Evolutionary conservation across 2,797 vertebrate species (phyloP), one percentile per base, ranked within the genome.

Genomic region (Arctocebus calabarensis): DNA sequence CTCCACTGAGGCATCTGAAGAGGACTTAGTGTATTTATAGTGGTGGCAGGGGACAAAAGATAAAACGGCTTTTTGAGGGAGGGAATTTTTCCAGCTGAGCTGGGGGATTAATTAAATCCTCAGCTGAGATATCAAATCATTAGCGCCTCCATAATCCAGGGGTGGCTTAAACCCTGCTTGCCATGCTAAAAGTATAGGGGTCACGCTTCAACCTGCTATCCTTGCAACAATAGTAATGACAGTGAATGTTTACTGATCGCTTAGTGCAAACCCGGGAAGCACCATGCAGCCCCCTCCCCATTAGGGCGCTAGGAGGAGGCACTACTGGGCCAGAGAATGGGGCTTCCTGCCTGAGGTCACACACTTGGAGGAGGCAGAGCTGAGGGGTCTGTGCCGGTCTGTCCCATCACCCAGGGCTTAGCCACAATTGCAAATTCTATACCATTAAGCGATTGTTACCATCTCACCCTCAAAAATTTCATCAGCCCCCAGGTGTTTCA

Each of bases 11-110:
- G 90, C 61, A 78, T 37, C 86, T 81, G 75, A 90, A 55, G 88
- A 93, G 37, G 68, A 70, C 9, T 93, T 57, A 61, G 14, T 37
- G 20, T 93, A 90, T 90, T 94, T 92, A 83, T 64, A 82, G 57
- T 37, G n/a, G 23, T 34, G 57, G 17, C 82, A 22, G 43, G 20
- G 40, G 34, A 6, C 0, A 0, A 74, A 40, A 92, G 86, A 93
- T 78, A 55, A 93, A 90, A 43, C 29, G 13, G 68, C 75, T 88
- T 25, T 84, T 27, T 61, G 84, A 74, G 43, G 19, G 43, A 71
- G 66, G 79, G 32, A 71, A 40, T 84, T 66, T 95, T 73, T 84
- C 91, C 86, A 57, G n/a, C 88, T 90, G 89, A 55, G 68, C 88
- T 66, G 62, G 29, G 79, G 62, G 71, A 73, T 74, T 88, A 70